These are phyloP conservation scores for Brachyalestes nurse DNA, from an alignment of 2,797 vertebrate genomes.

Conservation along the genomic window DNA sequence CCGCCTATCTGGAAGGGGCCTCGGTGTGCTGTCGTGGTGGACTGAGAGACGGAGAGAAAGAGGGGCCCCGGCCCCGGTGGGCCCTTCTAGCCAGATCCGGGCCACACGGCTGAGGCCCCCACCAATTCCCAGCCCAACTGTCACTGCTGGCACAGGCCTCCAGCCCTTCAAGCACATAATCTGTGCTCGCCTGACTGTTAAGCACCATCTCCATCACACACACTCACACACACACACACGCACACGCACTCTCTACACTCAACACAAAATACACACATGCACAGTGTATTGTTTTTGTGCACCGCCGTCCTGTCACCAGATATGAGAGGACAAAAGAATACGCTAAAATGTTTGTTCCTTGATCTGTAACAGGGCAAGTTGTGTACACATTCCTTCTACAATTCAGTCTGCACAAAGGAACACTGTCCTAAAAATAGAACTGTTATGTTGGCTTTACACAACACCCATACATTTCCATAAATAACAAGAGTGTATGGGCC, in stretches of 20 bases:
- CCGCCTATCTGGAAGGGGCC: constrained; percentile 61
- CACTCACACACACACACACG: constrained; percentile 28
- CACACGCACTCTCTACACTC: background rate
- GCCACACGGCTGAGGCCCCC: constrained; percentile 70
- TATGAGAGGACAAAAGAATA: constrained; percentile 63
- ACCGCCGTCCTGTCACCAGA: constrained; percentile 63
- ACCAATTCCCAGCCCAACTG: constrained; percentile 86
- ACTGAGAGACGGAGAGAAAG: constrained; percentile 41
- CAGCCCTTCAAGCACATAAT: constrained; percentile 83
- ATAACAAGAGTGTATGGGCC: constrained; percentile 31
- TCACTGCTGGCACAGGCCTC: constrained; percentile 80
- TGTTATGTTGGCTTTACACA: background rate
- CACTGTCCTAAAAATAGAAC: constrained; percentile 32
- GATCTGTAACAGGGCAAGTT: constrained; percentile 42
- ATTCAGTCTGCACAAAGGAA: constrained; percentile 18
- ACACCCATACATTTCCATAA: constrained; percentile 22
- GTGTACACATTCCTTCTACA: constrained; percentile 28
- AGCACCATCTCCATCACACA: constrained; percentile 70
- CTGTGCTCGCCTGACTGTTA: constrained; percentile 81
- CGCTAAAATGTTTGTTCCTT: constrained; percentile 40
- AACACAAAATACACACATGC: background rate
- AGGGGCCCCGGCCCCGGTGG: constrained; percentile 62
- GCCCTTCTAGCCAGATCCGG: constrained; percentile 55
- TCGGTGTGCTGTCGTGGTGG: constrained; percentile 20
- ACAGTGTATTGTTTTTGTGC: constrained; percentile 67